Conservation (phyloP, 2,113 vertebrate species). For the Rhegmatorhina hoffmannsi region DNA sequence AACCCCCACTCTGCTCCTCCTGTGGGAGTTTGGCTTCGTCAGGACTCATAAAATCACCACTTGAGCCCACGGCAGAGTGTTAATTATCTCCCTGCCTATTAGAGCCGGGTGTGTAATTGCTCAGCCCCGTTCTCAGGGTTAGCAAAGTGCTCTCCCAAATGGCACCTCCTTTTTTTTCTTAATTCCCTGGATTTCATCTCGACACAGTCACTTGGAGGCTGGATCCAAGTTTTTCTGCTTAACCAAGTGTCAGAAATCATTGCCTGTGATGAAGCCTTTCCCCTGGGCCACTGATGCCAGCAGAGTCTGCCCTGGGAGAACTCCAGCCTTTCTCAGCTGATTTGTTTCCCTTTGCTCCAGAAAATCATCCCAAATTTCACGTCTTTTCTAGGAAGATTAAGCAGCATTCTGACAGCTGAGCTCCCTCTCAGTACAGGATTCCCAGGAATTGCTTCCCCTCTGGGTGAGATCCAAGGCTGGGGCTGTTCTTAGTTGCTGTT, state of each 20-base stretch:
- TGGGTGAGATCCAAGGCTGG: background rate
- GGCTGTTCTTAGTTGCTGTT: background rate
- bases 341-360: background rate
- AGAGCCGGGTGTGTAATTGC: background rate
- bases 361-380: background rate
- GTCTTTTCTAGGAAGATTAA: background rate
- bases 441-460: background rate
- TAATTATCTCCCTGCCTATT: constrained; percentile 25
- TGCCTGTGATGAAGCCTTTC: background rate
- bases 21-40: background rate
- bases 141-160: background rate
- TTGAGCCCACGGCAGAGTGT: background rate
- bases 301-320: background rate
- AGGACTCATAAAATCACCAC: background rate
- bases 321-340: background rate
- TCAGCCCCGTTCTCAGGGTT: background rate
- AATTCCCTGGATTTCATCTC: background rate
- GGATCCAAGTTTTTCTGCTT: background rate
- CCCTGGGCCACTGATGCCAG: background rate
- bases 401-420: background rate
- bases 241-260: background rate
- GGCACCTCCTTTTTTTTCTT: background rate
- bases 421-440: background rate
- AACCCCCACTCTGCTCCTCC: background rate
- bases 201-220: background rate